phyloP scores from a whole-genome alignment of 1,140 invertebrate genomes.

The Anadara kagoshimensis region DNA sequence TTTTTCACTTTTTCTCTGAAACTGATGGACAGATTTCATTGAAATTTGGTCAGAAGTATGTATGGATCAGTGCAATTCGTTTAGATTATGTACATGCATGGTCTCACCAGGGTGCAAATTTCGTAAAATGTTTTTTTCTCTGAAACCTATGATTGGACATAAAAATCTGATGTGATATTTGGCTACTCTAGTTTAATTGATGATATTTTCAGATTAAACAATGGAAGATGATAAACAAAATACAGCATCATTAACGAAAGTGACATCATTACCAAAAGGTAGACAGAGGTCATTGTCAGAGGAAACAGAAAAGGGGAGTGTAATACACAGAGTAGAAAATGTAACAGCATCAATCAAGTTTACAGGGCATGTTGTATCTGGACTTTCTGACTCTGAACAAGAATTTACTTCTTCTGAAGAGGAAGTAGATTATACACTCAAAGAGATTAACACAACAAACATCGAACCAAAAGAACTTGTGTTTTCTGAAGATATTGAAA shows the following conservation, averaged over 20 bases:
- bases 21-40: no score
- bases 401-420: conserved; percentile 33
- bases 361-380: conserved; percentile 26
- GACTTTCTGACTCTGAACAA: conserved; percentile 25
- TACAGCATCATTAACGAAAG: neutral
- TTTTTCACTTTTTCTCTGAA: no score
- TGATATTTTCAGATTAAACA: neutral
- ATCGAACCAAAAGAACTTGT: neutral
- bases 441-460: conserved; percentile 18
- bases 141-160: no score
- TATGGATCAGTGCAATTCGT: no score
- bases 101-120: no score
- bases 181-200: no score
- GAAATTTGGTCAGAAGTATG: no score
- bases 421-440: conserved; percentile 27
- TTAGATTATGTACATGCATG: no score
- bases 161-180: no score
- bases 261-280: conserved; percentile 2
- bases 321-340: conserved; percentile 33
- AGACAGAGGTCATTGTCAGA: neutral
- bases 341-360: conserved; percentile 34
- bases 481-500: conserved; percentile 6
- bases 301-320: conserved; percentile 3
- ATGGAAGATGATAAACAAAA: neutral
- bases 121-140: no score